phyloP scores from a whole-genome alignment of 2,113 vertebrate species.

The Myodes glareolus region DNA sequence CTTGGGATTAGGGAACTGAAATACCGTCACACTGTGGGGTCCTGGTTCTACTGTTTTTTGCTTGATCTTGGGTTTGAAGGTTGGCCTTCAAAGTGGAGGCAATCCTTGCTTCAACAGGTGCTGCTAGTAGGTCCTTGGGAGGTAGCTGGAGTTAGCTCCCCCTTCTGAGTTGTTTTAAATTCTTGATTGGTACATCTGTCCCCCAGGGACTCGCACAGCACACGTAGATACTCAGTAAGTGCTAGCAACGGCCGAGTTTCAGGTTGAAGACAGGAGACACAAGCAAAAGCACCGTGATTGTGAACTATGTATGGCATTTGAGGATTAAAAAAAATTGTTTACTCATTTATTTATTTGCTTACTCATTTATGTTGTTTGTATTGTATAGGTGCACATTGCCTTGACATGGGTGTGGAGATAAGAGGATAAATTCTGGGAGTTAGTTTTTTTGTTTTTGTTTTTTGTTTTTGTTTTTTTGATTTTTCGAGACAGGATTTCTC shows the following conservation, averaged over 20 bases:
- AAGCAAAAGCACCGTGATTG: not conserved
- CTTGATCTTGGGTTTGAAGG: not conserved
- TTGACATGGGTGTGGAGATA: not conserved
- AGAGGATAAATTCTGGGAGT: not conserved
- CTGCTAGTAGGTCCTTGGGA: not conserved
- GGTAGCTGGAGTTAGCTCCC: not conserved
- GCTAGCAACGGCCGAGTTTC: not conserved
- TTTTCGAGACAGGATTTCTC: no score
- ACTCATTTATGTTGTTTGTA: not conserved
- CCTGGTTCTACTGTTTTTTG: not conserved
- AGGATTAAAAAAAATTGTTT: not conserved
- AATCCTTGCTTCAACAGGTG: not conserved
- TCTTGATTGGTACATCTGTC: not conserved
- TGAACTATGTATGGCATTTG: not conserved
- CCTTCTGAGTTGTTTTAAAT: not conserved
- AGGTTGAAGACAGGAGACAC: not conserved
- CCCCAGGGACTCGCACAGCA: not conserved
- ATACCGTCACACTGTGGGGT: not conserved
- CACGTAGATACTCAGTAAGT: no score
- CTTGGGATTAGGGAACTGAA: not conserved
- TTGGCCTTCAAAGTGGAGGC: not conserved
- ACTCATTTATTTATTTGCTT: not conserved
- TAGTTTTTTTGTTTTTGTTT: not conserved
- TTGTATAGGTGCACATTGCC: not conserved
- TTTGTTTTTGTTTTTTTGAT: not conserved